Evolutionary conservation across 2,797 vertebrate genomes (phyloP), one percentile per base, ranked within the genome.

Genomic region (Danio aesculapii): DNA sequence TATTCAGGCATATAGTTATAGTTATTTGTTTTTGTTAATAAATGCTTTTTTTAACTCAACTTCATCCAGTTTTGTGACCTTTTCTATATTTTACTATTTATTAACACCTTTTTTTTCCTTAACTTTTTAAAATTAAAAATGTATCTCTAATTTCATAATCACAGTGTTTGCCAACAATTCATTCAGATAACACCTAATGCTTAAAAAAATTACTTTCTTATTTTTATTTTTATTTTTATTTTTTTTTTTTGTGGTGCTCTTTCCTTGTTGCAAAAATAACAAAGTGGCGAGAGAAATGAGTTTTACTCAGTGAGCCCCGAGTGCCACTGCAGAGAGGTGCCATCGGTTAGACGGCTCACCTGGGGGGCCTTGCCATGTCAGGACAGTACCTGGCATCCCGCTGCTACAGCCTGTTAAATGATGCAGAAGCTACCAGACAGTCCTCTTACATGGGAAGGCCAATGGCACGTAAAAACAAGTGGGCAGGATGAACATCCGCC

Each of bases 371-470:
- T 79, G 76, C 30, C 71, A 74, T 82, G 71, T 64, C 62, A 82
- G 84, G 71, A 82, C 91, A 86, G 88, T 91, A 90, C 86, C 89
- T 86, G 81, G 84, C 41, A 47, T 84, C 73, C 86, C 89, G 58
- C 81, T 74, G 85, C 21, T 90, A 85, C 86, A 85, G 86, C 84
- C 87, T 92, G 90, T 73, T 93, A 92, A 94, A 92, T 92, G 90
- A 93, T 92, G 91, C 90, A 93, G 86, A 83, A 91, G 88, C 82
- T 84, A 77, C 88, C 87, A 89, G 89, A 92, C 88, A 90, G 81
- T 88, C 90, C 81, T 88, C 84, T 88, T 91, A 92, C 92, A 77
- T 75, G 86, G 89, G 83, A 86, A 88, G 91, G 88, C 91, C 89
- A 88, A 89, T 90, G 92, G 87, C 90, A 92, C 86, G 91, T 91